Percentiles rank a stretch among this genome's conserved stretches.
These are phyloP conservation scores for Phocoena phocoena DNA, from an alignment of 2,113 vertebrate species.

Conservation along the genomic window DNA sequence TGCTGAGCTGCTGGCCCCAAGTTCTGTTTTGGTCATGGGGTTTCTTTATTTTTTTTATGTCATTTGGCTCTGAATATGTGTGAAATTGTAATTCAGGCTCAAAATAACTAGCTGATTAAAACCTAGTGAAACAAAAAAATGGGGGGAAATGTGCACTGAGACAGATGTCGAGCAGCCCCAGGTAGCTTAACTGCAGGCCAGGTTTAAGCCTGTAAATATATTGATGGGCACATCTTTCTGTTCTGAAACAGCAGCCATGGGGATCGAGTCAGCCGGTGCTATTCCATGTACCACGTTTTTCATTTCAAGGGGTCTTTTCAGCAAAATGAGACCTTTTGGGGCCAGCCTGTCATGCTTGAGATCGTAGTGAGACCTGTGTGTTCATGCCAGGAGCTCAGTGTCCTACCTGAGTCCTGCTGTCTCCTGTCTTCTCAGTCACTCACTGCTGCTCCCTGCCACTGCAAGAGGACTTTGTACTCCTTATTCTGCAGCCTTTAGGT, in stretches of 20 bases:
- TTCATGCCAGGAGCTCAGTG: background rate
- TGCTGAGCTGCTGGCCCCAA: background rate
- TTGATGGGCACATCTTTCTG: background rate
- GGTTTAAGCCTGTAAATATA: conserved; percentile 42
- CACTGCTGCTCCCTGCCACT: background rate
- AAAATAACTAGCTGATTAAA: conserved; percentile 52
- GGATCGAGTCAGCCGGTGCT: background rate
- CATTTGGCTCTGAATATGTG: conserved; percentile 30
- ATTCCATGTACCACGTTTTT: background rate
- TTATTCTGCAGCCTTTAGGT: background rate
- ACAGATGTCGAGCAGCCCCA: conserved; percentile 49
- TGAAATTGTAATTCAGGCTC: conserved; percentile 38
- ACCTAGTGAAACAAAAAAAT: conserved; percentile 11
- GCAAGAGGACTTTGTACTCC: background rate
- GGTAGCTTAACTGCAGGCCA: conserved; percentile 29
- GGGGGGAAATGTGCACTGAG: background rate
- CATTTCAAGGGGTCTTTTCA: background rate
- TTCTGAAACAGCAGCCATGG: background rate
- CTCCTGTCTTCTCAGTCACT: background rate
- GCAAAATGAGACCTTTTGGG: background rate
- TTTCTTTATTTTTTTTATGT: background rate
- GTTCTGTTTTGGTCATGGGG: background rate
- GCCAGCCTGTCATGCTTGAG: background rate
- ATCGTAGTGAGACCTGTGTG: background rate
- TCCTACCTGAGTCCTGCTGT: background rate